Evolutionary conservation across 2,113 vertebrate genomes (phyloP).

Genomic region (Nipponia nippon): DNA sequence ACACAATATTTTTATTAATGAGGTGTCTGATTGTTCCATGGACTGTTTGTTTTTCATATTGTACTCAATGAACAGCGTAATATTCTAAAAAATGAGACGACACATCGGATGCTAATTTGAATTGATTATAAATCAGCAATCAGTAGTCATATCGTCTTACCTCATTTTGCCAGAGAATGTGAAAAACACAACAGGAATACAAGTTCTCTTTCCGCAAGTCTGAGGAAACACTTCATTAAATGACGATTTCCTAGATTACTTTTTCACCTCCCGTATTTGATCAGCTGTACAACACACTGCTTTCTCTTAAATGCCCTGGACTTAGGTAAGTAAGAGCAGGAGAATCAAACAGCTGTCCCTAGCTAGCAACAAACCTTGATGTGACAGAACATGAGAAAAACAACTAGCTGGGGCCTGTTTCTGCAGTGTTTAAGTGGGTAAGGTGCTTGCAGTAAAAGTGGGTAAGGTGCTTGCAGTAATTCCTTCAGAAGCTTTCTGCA

Average conservation of each 20-base stretch:
- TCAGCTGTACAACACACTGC: background rate
- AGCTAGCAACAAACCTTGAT: constrained; percentile 3
- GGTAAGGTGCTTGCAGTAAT: background rate
- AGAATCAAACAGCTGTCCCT: background rate
- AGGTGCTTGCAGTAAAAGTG: background rate
- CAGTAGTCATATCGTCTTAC: constrained; percentile 24
- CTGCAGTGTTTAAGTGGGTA: background rate
- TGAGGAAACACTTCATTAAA: constrained; percentile 50
- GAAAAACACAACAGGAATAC: constrained; percentile 43
- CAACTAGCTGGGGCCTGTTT: background rate
- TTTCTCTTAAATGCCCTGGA: background rate
- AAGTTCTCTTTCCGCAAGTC: constrained; percentile 22
- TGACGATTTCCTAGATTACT: constrained; percentile 3
- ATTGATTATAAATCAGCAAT: constrained; percentile 40
- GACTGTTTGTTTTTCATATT: constrained; percentile 27
- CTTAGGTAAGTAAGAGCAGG: background rate
- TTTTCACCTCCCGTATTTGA: background rate
- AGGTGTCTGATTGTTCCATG: background rate
- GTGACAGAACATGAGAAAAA: background rate
- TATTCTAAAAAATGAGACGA: constrained; percentile 11
- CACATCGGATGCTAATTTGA: background rate
- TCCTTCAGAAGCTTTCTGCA: background rate
- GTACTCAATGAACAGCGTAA: constrained; percentile 19
- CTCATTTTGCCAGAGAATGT: background rate
- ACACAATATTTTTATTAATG: background rate